phyloP scores from a whole-genome alignment of 2,797 vertebrate species.

The Chaetodon trifasciatus region DNA sequence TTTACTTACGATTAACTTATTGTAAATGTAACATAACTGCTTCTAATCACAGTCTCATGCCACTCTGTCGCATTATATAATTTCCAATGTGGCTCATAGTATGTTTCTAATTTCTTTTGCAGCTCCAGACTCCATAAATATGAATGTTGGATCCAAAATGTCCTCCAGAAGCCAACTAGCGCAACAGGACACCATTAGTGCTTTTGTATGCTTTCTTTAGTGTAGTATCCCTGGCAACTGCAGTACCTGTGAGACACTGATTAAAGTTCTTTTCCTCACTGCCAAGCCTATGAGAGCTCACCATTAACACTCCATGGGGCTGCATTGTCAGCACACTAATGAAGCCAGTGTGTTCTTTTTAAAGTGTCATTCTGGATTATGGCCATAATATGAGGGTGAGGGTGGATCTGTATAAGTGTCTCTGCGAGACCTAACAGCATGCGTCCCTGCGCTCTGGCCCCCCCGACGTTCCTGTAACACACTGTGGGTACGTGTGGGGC shows the following conservation, averaged over 20 bases:
- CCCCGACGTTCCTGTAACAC: conserved; percentile 28
- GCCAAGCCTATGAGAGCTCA: conserved; percentile 75
- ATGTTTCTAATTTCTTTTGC: conserved; percentile 53
- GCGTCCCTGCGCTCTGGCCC: conserved; percentile 20
- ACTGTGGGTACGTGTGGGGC: conserved; percentile 25
- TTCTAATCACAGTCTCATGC: conserved; percentile 24
- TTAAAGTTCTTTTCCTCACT: conserved; percentile 75
- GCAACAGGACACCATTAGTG: conserved; percentile 79
- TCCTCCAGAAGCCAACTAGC: conserved; percentile 64
- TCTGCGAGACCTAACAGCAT: conserved; percentile 65
- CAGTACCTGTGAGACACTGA: conserved; percentile 79
- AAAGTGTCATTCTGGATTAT: conserved; percentile 81
- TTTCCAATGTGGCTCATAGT: neutral
- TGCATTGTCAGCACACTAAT: conserved; percentile 75
- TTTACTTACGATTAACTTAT: neutral
- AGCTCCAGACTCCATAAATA: conserved; percentile 61
- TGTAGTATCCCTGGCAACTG: conserved; percentile 79
- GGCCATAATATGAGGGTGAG: conserved; percentile 59
- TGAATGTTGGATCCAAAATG: conserved; percentile 61
- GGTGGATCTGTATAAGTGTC: conserved; percentile 65
- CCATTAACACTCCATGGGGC: conserved; percentile 70
- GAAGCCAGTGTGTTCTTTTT: conserved; percentile 74
- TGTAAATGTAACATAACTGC: conserved; percentile 2
- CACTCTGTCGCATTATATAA: conserved; percentile 7
- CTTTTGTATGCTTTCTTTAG: conserved; percentile 77